phyloP scores from a whole-genome alignment of 2,888 invertebrate species.

The Cremastinae sp. region DNA sequence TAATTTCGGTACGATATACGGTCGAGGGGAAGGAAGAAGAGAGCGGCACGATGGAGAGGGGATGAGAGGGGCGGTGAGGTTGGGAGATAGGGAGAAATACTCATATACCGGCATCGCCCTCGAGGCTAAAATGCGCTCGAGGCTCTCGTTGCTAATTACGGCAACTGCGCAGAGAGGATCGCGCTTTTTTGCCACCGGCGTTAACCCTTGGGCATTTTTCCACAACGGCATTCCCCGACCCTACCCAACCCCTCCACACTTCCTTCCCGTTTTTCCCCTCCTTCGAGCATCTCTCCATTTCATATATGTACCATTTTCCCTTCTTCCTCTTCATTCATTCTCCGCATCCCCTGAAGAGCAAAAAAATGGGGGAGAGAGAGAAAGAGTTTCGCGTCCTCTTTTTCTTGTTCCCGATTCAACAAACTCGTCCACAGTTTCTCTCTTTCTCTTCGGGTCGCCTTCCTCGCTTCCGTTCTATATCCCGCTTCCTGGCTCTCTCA shows the following conservation, averaged over 20 bases:
- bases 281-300: constrained; percentile 17
- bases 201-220: constrained; percentile 70
- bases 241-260: background rate
- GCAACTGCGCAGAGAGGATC: constrained; percentile 59
- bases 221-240: constrained; percentile 54
- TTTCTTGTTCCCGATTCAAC: constrained; percentile 52
- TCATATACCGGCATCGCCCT: constrained; percentile 39
- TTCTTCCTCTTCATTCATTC: constrained; percentile 25
- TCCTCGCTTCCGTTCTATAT: constrained; percentile 9
- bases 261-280: background rate
- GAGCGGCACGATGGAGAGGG: too few species aligned
- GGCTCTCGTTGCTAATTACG: constrained; percentile 59
- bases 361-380: background rate
- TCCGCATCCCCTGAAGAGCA: constrained; percentile 17
- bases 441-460: background rate
- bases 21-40: constrained; percentile 24
- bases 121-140: constrained; percentile 38
- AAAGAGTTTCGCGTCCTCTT: constrained; percentile 22
- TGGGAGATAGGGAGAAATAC: constrained; percentile 25
- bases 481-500: constrained; percentile 6
- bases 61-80: constrained; percentile 22
- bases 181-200: constrained; percentile 73
- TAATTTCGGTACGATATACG: constrained; percentile 56
- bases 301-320: constrained; percentile 36
- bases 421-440: constrained; percentile 37